These are phyloP conservation scores for Hormaphis cornu DNA, from an alignment of 1,140 invertebrate genomes.

Conservation along the genomic window DNA sequence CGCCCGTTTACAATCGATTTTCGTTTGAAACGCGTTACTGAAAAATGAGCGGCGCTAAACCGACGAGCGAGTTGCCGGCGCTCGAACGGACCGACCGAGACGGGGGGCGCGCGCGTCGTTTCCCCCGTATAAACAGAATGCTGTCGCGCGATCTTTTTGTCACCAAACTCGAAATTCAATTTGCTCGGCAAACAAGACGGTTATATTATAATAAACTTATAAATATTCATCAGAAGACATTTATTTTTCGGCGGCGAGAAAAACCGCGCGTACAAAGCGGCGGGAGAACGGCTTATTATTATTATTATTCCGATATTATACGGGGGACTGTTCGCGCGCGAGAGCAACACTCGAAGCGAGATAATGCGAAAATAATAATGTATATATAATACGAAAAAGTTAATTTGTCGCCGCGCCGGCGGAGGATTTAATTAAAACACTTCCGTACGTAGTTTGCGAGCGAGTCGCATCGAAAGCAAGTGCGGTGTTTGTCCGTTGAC, in stretches of 20 bases:
- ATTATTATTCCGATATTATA: neutral
- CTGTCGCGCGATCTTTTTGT: constrained; percentile 18
- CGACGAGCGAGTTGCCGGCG: no score
- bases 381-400: no score
- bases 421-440: neutral
- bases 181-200: constrained; percentile 4
- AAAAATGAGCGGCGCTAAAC: no score
- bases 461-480: no score
- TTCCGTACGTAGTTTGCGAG: no score
- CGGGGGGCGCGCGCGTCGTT: no score
- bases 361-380: constrained; percentile 1
- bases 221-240: constrained; percentile 18
- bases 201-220: constrained; percentile 18
- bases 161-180: neutral
- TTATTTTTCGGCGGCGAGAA: neutral
- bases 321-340: no score
- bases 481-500: no score
- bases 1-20: no score
- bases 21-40: no score
- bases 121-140: no score
- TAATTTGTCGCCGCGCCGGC: neutral
- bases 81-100: no score
- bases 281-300: neutral
- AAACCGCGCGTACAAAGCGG: neutral
- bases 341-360: neutral